Evolutionary conservation across 2,888 invertebrate genomes (phyloP).

Genomic region (Parnassius smintheus): DNA sequence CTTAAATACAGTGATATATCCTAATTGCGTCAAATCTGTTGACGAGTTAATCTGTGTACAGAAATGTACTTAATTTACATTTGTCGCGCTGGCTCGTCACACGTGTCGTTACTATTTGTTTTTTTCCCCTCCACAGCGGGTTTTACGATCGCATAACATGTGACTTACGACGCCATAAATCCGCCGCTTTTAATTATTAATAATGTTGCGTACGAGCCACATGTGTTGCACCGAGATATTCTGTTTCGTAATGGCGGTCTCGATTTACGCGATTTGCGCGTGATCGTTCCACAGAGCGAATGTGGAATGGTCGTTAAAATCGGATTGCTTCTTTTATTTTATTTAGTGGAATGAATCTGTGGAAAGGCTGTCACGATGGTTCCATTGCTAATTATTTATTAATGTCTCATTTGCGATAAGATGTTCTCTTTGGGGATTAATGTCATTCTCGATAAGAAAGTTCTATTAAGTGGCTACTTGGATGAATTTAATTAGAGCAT

Average conservation of each 20-base stretch:
- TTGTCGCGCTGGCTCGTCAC: conserved; percentile 28
- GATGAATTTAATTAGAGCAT: too few species aligned
- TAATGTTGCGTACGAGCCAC: conserved; percentile 26
- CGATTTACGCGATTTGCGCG: conserved; percentile 20
- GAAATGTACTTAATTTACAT: conserved; percentile 30
- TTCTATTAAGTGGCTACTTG: too few species aligned
- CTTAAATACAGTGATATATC: too few species aligned
- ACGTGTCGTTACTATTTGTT: conserved; percentile 29
- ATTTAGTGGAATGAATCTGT: not conserved
- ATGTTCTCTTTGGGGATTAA: too few species aligned
- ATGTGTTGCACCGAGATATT: conserved; percentile 11
- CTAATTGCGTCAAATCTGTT: not conserved
- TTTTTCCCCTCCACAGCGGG: conserved; percentile 19
- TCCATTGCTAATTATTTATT: too few species aligned
- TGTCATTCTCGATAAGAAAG: too few species aligned
- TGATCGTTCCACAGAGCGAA: not conserved
- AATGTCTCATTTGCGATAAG: too few species aligned
- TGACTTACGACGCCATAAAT: conserved; percentile 36
- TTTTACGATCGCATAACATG: conserved; percentile 36
- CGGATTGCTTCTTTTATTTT: not conserved
- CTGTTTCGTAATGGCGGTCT: conserved; percentile 10
- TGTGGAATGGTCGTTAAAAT: conserved; percentile 5
- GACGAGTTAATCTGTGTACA: not conserved
- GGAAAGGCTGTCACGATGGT: not conserved
- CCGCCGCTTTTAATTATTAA: conserved; percentile 38